Base-by-base conservation (phyloP, 2,113 vertebrate genomes). In the Halichoeres trimaculatus region DNA sequence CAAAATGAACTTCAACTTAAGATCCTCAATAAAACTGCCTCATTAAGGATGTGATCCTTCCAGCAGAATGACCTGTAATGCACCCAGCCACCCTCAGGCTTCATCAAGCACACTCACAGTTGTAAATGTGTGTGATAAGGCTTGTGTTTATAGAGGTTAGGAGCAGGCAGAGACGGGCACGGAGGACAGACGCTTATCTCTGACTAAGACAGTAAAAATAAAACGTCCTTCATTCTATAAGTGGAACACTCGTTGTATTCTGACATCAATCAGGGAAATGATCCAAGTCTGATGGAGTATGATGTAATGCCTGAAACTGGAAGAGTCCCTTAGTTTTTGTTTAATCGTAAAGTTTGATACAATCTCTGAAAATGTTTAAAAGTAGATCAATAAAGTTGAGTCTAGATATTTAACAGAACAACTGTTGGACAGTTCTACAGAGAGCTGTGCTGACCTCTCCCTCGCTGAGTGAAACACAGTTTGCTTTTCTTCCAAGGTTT, bases 141-240 rank as follows among this genome's bases (percentile, higher is more conserved):
- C 20, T 10, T 8, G 36, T 85, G 80, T 93, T 94, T 94, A 94
- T 93, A 79, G 90, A 73, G 55, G 84, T 81, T 80, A 62, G 91
- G 93, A 91, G 87, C 88, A 90, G 91, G 85, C 91, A 89, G 91
- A 90, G 93, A 93, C 84, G 69, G 82, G 78, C 90, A 94, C 93
- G 70, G 91, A 94, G 92, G 91, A 92, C 90, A 85, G 72, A 56
- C 70, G 4, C 88, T 93, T 93, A 93, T 93, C 92, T 84, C 48
- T 23, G 24, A 12, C 17, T 20, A 10, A 57, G 84, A 86, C 85
- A 60, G 38, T 86, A 84, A 83, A 85, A 91, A 67, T 51, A 66
- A 80, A 88, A 74, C 57, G 81, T 69, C 91, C 83, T 90, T 92
- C 70, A 79, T 58, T 70, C 74, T 62, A 55, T 40, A 75, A 85